Percentiles rank a stretch among this genome's conserved stretches.
phyloP scores from a whole-genome alignment of 2,797 vertebrate species.

The Malacoctenus gilli region DNA sequence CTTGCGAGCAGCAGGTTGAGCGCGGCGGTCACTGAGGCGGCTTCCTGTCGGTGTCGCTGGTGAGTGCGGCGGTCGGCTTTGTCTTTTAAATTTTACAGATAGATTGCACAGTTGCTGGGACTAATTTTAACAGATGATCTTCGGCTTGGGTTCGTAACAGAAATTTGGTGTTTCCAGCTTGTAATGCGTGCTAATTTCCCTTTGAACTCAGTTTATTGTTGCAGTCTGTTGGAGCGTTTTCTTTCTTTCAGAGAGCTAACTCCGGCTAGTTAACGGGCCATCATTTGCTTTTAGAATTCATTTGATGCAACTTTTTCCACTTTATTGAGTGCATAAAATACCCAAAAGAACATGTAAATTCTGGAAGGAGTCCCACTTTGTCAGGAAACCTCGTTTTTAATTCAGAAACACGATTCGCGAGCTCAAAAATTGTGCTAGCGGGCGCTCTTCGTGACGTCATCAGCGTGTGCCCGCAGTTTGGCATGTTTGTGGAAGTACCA shows the following conservation, averaged over 20 bases:
- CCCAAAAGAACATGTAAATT: accelerated
- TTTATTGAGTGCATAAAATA: accelerated
- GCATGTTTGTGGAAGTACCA: constrained; percentile 45
- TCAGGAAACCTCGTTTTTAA: neutral
- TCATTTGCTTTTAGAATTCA: constrained; percentile 13
- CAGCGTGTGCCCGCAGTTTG: constrained; percentile 47
- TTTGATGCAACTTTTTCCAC: neutral
- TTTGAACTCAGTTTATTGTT: constrained; percentile 10
- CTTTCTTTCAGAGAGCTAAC: constrained; percentile 68
- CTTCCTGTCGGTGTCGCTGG: constrained; percentile 72
- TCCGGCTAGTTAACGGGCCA: constrained; percentile 39
- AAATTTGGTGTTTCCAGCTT: neutral
- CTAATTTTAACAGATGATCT: too few species aligned
- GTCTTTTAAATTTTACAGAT: constrained; percentile 16
- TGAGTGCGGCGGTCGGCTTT: constrained; percentile 53
- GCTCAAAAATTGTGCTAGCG: constrained; percentile 32
- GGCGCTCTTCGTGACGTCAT: constrained; percentile 54
- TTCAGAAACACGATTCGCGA: constrained; percentile 10
- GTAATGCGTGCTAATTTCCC: neutral
- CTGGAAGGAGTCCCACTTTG: accelerated
- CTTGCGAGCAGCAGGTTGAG: constrained; percentile 30
- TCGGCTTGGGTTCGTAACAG: too few species aligned
- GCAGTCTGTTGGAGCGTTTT: constrained; percentile 63
- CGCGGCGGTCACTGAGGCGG: constrained; percentile 51
- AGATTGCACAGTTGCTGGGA: too few species aligned